Evolutionary conservation across 2,113 vertebrate species (phyloP).

Genomic region (Garra rufa): DNA sequence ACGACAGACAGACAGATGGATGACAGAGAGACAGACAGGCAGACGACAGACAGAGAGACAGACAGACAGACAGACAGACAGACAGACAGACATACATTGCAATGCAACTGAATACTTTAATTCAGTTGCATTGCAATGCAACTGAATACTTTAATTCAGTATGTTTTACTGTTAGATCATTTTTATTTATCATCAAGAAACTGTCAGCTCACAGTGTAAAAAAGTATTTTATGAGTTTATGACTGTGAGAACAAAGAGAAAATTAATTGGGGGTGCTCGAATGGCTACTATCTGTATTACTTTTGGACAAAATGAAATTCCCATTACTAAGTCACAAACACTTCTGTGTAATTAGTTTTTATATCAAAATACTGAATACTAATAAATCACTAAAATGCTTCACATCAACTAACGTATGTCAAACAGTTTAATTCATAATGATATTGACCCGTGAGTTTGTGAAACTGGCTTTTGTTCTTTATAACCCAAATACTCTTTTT

Average conservation of each 20-base stretch:
- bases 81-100: no score
- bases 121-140: no score
- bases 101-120: no score
- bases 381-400: not conserved
- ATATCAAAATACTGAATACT: not conserved
- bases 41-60: no score
- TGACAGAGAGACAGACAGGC: no score
- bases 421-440: not conserved
- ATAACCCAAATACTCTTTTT: not conserved
- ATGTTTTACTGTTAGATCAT: not conserved
- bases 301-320: not conserved
- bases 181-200: not conserved
- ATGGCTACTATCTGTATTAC: not conserved
- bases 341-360: not conserved
- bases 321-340: not conserved
- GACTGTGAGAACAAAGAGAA: not conserved
- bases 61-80: no score
- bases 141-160: no score
- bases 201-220: not conserved
- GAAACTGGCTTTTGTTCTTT: not conserved
- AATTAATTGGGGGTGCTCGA: not conserved
- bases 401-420: not conserved
- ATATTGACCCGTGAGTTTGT: not conserved
- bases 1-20: no score
- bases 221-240: not conserved